Percentiles rank a stretch among this genome's conserved stretches.
Evolutionary conservation across 2,888 invertebrate species (phyloP).

Genomic region (Nomada hirtipes): DNA sequence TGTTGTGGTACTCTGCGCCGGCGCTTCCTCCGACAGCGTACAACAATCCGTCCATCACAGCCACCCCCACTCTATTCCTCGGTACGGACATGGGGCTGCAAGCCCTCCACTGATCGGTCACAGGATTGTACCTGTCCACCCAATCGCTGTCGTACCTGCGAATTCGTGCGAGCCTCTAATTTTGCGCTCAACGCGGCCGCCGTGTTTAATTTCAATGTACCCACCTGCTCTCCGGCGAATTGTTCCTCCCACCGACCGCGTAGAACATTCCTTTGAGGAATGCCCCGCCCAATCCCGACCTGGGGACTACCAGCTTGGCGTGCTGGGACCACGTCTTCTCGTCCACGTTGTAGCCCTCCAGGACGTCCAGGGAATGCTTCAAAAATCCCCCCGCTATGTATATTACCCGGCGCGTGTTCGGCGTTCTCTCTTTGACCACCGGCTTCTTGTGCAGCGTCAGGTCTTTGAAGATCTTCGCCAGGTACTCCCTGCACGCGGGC

Average conservation of each 20-base stretch:
- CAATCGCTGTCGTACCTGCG: slow-evolving; percentile 92
- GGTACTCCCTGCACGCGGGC: slow-evolving; percentile 95
- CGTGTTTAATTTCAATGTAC: neutral
- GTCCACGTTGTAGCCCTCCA: slow-evolving; percentile 95
- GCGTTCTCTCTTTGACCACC: slow-evolving; percentile 93
- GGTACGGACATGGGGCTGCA: slow-evolving; percentile 95
- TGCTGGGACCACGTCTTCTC: slow-evolving; percentile 93
- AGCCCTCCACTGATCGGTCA: slow-evolving; percentile 93
- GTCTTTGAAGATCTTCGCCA: slow-evolving; percentile 96
- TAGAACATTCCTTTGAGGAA: slow-evolving; percentile 95
- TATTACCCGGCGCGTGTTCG: slow-evolving; percentile 95
- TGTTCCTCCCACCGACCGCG: slow-evolving; percentile 96
- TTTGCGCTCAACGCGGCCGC: neutral
- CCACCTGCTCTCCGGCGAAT: slow-evolving; percentile 91
- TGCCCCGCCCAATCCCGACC: slow-evolving; percentile 94
- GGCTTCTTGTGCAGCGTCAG: slow-evolving; percentile 95
- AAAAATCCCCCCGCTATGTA: slow-evolving; percentile 97
- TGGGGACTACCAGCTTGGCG: slow-evolving; percentile 93
- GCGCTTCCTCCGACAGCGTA: slow-evolving; percentile 97
- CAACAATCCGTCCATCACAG: slow-evolving; percentile 96
- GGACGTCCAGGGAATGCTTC: slow-evolving; percentile 92
- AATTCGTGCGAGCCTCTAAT: slow-evolving; percentile 2
- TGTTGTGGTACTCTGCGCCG: slow-evolving; percentile 93
- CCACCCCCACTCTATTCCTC: slow-evolving; percentile 95
- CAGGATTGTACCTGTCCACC: slow-evolving; percentile 95